Evolutionary conservation across 2,113 vertebrate species (phyloP).

Genomic region (Trematomus loennbergii): DNA sequence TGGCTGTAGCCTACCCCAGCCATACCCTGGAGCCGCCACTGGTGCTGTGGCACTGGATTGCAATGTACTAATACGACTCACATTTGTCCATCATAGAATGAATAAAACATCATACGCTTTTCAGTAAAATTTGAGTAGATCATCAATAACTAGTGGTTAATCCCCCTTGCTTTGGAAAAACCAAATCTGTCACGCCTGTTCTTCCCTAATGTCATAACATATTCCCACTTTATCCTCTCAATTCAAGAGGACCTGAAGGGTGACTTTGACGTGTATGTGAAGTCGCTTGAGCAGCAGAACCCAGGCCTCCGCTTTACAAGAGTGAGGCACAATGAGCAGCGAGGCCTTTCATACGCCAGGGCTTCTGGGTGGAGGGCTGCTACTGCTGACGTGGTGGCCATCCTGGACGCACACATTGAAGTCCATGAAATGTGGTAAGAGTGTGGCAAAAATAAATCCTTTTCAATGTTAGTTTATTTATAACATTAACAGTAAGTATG

Average conservation of each 20-base stretch:
- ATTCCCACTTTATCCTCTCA: not conserved
- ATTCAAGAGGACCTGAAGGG: slow-evolving; percentile 72
- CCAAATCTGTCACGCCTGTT: not conserved
- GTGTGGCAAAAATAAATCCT: not conserved
- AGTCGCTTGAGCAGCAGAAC: slow-evolving; percentile 54
- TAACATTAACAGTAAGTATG: not conserved
- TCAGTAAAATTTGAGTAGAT: no score
- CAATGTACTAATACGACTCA: no score
- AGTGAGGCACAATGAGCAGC: slow-evolving; percentile 74
- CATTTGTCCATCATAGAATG: no score
- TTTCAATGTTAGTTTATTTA: not conserved
- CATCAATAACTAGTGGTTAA: no score
- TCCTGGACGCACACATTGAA: slow-evolving; percentile 86
- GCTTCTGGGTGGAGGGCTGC: slow-evolving; percentile 80
- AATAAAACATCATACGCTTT: no score
- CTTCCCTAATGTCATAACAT: not conserved
- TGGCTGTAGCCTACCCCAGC: no score
- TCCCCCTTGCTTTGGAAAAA: not conserved
- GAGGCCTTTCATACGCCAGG: slow-evolving; percentile 76
- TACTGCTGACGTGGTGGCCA: slow-evolving; percentile 83
- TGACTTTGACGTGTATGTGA: slow-evolving; percentile 60
- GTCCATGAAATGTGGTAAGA: slow-evolving; percentile 81
- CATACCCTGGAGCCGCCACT: no score
- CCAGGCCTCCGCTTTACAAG: slow-evolving; percentile 55
- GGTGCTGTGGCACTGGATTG: no score